Base-by-base conservation (phyloP, 2,797 vertebrate genomes). In the Phoxinus dragarum region DNA sequence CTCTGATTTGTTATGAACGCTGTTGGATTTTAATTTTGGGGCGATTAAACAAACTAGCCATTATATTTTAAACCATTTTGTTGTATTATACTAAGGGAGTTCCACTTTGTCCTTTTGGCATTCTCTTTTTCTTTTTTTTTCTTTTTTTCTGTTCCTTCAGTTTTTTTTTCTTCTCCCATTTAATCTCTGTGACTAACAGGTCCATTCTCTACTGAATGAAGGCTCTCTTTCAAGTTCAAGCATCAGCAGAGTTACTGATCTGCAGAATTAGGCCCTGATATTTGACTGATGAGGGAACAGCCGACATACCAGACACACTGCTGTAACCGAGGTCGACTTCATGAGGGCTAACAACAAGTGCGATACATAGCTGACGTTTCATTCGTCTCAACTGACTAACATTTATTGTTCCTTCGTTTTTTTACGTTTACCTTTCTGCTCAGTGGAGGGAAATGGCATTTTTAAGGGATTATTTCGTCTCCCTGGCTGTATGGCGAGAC, bases 211-310 rank as follows among this genome's bases (percentile, higher is more conserved):
- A 93, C 93, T 94, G 94, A 95, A 92, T 91, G 92, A 89, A 94
- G 93, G 91, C 91, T 92, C 92, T 91, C 95, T 96, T 96, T 96
- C 95, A 95, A 94, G 95, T 95, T 89, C 87, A 87, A 91, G 92
- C 93, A 86, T 94, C 94, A 96, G 95, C 94, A 94, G 95, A 96
- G 95, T 93, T 52, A 72, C 93, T 94, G 93, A 94, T 93, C 93
- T 93, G 91, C 91, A 94, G 93, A 95, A 95, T 96, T 95, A 95
- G 95, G 90, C 93, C 89, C 92, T 94, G 94, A 91, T 92, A 82
- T 89, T 94, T 93, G 92, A 94, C 94, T 93, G 92, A 91, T 92
- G 92, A 94, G 92, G 92, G 93, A 94, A 95, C 49, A 93, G 90
- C 92, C 91, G 93, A 93, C 78, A 72, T 34, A 56, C 78, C 78